These are phyloP conservation scores for Stratiolaelaps scimitus DNA, from an alignment of 1,140 invertebrate genomes.

Conservation along the genomic window DNA sequence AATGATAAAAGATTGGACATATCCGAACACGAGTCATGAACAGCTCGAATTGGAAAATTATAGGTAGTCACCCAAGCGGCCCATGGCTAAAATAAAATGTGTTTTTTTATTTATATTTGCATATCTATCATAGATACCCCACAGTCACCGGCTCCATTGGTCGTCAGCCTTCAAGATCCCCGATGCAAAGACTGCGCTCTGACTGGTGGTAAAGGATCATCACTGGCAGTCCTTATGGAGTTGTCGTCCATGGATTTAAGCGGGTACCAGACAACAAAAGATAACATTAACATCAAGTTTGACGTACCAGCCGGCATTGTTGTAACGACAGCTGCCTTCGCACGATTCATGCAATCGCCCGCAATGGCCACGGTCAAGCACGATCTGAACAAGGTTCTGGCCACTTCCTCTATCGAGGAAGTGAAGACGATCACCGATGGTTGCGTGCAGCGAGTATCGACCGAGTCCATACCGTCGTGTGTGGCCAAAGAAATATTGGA, in stretches of 20 bases:
- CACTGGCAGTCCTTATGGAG: slow-evolving; percentile 49
- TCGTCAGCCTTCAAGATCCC: slow-evolving; percentile 43
- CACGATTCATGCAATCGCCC: slow-evolving; percentile 36
- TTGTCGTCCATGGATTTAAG: background rate
- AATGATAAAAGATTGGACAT: too few species aligned
- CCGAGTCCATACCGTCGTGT: background rate
- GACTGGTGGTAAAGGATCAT: slow-evolving; percentile 58
- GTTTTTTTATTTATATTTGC: too few species aligned
- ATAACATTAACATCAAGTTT: too few species aligned
- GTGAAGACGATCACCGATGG: background rate
- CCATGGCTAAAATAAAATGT: too few species aligned
- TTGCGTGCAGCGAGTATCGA: background rate
- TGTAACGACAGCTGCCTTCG: slow-evolving; percentile 47
- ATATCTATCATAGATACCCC: too few species aligned
- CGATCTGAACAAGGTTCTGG: background rate
- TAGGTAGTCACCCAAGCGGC: too few species aligned
- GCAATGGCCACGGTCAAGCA: background rate
- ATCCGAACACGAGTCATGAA: too few species aligned
- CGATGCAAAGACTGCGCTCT: slow-evolving; percentile 45
- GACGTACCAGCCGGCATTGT: slow-evolving; percentile 50
- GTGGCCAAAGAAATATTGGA: background rate
- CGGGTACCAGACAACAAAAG: background rate
- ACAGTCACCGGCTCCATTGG: too few species aligned
- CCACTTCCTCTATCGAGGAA: slow-evolving; percentile 29
- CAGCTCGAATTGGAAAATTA: too few species aligned